A percentile compares a stretch with the other conserved stretches of the same genome.
Evolutionary conservation across 2,888 invertebrate species (phyloP).

Genomic region (Leptogaster cylindrica): DNA sequence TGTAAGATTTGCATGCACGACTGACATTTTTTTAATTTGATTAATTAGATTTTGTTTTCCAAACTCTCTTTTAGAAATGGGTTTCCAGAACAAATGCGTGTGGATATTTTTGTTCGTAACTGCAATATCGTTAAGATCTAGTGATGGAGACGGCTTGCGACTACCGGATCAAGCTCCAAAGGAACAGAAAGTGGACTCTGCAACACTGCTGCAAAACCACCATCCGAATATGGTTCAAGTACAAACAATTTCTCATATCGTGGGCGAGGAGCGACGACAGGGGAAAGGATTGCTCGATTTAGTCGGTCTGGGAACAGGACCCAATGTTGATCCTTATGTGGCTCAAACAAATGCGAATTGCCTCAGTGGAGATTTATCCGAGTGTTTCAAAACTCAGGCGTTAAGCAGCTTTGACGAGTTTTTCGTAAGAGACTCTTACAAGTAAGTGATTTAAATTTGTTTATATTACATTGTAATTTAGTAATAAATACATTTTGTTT

Average conservation of each 20-base stretch:
- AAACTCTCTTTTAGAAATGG: constrained; percentile 53
- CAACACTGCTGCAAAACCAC: constrained; percentile 48
- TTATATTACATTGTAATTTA: too few relatives aligned
- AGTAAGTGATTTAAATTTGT: constrained; percentile 53
- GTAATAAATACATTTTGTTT: too few relatives aligned
- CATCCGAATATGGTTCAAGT: constrained; percentile 49
- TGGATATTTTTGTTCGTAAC: constrained; percentile 65
- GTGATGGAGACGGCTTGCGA: constrained; percentile 67
- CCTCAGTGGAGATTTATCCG: constrained; percentile 79
- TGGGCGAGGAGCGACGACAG: constrained; percentile 63
- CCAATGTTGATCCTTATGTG: constrained; percentile 78
- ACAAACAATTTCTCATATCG: constrained; percentile 41
- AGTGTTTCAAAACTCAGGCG: constrained; percentile 84
- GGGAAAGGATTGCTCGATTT: constrained; percentile 78
- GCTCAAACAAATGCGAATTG: constrained; percentile 77
- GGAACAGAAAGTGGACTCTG: too few relatives aligned
- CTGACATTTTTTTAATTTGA: too few relatives aligned
- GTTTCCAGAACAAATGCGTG: constrained; percentile 52
- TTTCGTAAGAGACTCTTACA: constrained; percentile 70
- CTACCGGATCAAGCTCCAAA: constrained; percentile 61
- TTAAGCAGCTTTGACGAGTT: constrained; percentile 78
- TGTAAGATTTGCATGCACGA: too few relatives aligned
- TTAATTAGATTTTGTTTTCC: too few relatives aligned
- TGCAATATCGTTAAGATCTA: constrained; percentile 67
- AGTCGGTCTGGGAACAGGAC: constrained; percentile 77